Percentiles rank a stretch among this genome's conserved stretches.
Conservation (phyloP, 2,888 invertebrate genomes). For the Hybos culiciformis region DNA sequence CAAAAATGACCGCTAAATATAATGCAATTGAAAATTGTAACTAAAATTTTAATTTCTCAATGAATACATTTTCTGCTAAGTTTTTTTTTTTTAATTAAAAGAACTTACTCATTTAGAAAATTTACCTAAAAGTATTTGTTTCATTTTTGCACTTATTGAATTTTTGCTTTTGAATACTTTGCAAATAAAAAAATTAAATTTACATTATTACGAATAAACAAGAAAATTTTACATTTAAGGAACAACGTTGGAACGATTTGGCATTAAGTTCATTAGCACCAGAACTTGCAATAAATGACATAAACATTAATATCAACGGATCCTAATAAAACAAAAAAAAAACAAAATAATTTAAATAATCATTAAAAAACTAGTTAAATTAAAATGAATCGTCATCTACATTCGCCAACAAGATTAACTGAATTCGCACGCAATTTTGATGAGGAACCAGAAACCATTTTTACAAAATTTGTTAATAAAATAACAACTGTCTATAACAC, state of each 20-base stretch:
- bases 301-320: constrained; percentile 29
- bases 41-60: too few relatives aligned
- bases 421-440: constrained; percentile 52
- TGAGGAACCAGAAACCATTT: constrained; percentile 32
- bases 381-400: constrained; percentile 44
- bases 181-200: constrained; percentile 2
- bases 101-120: constrained; percentile 1
- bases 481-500: constrained; percentile 35
- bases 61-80: too few relatives aligned
- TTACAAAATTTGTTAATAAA: constrained; percentile 35
- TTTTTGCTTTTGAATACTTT: too few relatives aligned
- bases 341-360: constrained; percentile 11
- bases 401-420: constrained; percentile 53
- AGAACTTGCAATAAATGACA: constrained; percentile 31
- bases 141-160: too few relatives aligned
- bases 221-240: constrained; percentile 34
- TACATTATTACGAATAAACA: too few relatives aligned
- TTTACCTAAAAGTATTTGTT: too few relatives aligned
- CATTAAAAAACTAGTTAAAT: constrained; percentile 6
- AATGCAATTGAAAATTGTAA: too few relatives aligned
- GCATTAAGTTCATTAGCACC: constrained; percentile 38
- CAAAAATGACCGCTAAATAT: too few relatives aligned
- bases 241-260: constrained; percentile 51
- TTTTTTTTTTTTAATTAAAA: too few relatives aligned
- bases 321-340: constrained; percentile 21